Conservation (phyloP, 2,888 invertebrate genomes). For the Andrena bucephala region DNA sequence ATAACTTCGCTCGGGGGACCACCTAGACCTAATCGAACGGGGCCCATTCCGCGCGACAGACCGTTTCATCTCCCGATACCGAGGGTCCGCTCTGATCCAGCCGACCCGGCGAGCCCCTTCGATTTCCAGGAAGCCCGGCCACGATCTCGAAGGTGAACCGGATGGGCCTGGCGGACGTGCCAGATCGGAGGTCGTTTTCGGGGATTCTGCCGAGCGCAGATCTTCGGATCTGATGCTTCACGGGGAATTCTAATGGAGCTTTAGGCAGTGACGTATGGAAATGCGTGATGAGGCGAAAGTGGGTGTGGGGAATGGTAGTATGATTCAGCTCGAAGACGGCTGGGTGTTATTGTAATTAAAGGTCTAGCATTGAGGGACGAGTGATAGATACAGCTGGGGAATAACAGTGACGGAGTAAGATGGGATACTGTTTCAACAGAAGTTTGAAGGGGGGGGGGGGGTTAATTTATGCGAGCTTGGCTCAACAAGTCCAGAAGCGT, state of each 20-base stretch:
- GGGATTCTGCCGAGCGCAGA: not conserved
- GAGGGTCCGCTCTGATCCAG: conserved; percentile 27
- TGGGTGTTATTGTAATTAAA: no score
- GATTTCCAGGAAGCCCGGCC: conserved; percentile 74
- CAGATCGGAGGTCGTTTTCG: conserved; percentile 1
- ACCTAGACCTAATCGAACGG: conserved; percentile 47
- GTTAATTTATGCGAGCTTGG: no score
- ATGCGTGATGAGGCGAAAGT: not conserved
- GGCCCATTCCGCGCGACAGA: conserved; percentile 36
- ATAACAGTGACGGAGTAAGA: not conserved
- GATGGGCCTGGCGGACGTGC: conserved; percentile 4
- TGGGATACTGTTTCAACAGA: no score
- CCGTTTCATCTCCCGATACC: conserved; percentile 64
- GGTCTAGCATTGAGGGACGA: no score
- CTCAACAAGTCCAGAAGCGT: no score
- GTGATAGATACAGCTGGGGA: no score
- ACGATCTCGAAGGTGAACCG: conserved; percentile 70
- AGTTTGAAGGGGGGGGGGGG: not conserved
- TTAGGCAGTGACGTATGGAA: not conserved
- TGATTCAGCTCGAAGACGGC: not conserved
- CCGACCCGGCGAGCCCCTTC: conserved; percentile 39
- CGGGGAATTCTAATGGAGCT: not conserved
- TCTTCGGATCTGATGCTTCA: no score
- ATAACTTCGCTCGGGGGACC: conserved; percentile 36
- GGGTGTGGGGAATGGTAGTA: not conserved